A percentile compares a stretch with the other conserved stretches of the same genome.
phyloP scores from a whole-genome alignment of 92 coral and sea anemone genomes.

The Pocillopora grandis region DNA sequence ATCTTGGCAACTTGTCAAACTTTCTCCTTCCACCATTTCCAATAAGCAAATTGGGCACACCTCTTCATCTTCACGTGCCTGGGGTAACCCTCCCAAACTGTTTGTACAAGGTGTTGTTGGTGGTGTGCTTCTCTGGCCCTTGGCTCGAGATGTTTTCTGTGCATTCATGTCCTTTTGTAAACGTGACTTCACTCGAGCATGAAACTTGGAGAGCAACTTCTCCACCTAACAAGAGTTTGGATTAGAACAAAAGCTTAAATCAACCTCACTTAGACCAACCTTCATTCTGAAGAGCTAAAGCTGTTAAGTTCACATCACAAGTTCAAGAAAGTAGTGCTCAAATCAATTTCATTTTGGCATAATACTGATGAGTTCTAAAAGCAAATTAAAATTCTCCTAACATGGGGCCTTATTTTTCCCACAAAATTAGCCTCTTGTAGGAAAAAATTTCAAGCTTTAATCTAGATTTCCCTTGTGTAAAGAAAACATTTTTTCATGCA shows the following conservation, averaged over 20 bases:
- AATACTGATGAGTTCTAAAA: too few relatives aligned
- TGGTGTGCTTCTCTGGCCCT: slow-evolving; percentile 59
- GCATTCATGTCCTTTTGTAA: slow-evolving; percentile 58
- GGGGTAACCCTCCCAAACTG: slow-evolving; percentile 30
- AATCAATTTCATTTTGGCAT: too few relatives aligned
- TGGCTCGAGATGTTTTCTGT: slow-evolving; percentile 50
- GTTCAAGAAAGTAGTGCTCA: too few relatives aligned
- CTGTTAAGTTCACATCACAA: too few relatives aligned
- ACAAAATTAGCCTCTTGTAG: too few relatives aligned
- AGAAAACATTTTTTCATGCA: too few relatives aligned
- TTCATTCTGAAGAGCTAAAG: too few relatives aligned
- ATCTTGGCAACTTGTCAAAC: slow-evolving; percentile 81
- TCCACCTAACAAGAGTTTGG: slow-evolving; percentile 69
- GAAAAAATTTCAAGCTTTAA: too few relatives aligned
- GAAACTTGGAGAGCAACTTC: slow-evolving; percentile 79
- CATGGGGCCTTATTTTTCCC: too few relatives aligned
- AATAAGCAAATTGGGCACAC: slow-evolving; percentile 94
- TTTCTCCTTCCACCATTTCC: slow-evolving; percentile 99
- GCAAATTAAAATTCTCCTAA: too few relatives aligned
- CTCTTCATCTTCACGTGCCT: slow-evolving; percentile 82
- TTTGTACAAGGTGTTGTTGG: slow-evolving; percentile 66
- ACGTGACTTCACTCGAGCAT: slow-evolving; percentile 84
- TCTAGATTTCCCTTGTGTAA: too few relatives aligned
- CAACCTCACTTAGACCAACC: too few relatives aligned
- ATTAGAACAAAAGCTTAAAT: background rate